phyloP scores from a whole-genome alignment of 1,140 invertebrate genomes.

The Leguminivora glycinivorella region DNA sequence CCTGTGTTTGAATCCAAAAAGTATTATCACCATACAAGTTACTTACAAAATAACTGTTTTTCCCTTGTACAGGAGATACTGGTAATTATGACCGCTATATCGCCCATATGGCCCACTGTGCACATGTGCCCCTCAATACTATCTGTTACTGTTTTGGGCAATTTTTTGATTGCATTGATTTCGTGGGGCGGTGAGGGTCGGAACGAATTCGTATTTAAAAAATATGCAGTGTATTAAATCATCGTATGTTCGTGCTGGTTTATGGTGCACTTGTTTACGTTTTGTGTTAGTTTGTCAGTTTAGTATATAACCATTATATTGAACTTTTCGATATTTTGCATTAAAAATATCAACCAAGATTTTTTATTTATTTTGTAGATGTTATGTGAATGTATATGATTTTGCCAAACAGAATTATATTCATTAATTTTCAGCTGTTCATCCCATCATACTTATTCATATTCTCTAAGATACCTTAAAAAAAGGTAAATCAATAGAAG shows the following conservation, averaged over 20 bases:
- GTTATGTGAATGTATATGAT: too few relatives aligned
- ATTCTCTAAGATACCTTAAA: too few relatives aligned
- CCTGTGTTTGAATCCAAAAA: background rate
- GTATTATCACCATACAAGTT: background rate
- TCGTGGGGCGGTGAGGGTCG: constrained; percentile 25
- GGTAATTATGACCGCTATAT: constrained; percentile 16
- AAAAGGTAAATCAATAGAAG: too few relatives aligned
- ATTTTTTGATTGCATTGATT: constrained; percentile 17
- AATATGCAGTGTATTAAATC: constrained; percentile 37
- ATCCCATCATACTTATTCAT: too few relatives aligned
- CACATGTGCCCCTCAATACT: constrained; percentile 10
- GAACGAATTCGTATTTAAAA: constrained; percentile 51
- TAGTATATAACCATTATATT: too few relatives aligned
- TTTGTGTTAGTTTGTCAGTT: constrained; percentile 28
- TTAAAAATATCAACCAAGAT: too few relatives aligned
- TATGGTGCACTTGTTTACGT: background rate
- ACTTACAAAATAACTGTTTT: background rate
- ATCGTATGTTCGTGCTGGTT: constrained; percentile 32
- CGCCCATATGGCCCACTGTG: constrained; percentile 15
- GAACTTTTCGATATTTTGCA: too few relatives aligned
- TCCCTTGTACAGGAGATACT: background rate
- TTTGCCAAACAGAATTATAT: too few relatives aligned
- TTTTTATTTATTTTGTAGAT: too few relatives aligned
- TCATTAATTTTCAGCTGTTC: too few relatives aligned
- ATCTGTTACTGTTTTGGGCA: constrained; percentile 14